Conservation (phyloP, 2,113 vertebrate genomes). For the Labrus mixtus region DNA sequence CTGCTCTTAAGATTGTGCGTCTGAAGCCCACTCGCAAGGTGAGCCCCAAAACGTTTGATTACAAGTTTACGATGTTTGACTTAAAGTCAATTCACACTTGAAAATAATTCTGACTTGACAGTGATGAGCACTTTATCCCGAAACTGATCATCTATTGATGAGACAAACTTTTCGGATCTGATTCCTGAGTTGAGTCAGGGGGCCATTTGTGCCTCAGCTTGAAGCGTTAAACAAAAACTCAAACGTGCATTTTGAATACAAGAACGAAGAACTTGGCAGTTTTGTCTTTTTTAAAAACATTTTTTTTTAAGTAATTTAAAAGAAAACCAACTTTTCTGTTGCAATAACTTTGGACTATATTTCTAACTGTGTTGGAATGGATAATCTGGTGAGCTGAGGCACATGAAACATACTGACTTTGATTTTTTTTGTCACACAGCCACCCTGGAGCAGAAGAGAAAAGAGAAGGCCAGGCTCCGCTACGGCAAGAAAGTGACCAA, state of each 20-base stretch:
- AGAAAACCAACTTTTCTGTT: too few relatives aligned
- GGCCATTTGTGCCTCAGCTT: background rate
- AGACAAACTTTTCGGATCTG: slow-evolving; percentile 79
- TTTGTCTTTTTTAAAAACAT: too few relatives aligned
- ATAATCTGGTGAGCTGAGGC: background rate
- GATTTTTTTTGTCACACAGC: slow-evolving; percentile 84
- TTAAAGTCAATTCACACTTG: background rate
- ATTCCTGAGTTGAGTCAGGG: slow-evolving; percentile 69
- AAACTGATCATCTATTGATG: slow-evolving; percentile 79
- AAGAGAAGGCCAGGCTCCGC: slow-evolving; percentile 89
- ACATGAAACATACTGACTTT: background rate
- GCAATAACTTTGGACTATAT: too few relatives aligned
- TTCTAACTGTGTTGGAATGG: too few relatives aligned
- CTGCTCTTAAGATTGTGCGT: slow-evolving; percentile 91
- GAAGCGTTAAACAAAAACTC: background rate
- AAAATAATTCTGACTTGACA: slow-evolving; percentile 47
- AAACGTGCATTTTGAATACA: background rate
- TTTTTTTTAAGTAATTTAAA: too few relatives aligned
- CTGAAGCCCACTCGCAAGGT: slow-evolving; percentile 95
- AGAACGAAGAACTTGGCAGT: too few relatives aligned
- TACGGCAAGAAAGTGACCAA: slow-evolving; percentile 90
- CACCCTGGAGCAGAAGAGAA: slow-evolving; percentile 92
- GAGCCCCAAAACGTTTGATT: background rate
- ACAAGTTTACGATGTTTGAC: too few relatives aligned
- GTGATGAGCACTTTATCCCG: slow-evolving; percentile 78